A percentile compares a stretch with the other conserved stretches of the same genome.
These are phyloP conservation scores for Tiliacea citrago DNA, from an alignment of 2,888 invertebrate species.

Conservation along the genomic window DNA sequence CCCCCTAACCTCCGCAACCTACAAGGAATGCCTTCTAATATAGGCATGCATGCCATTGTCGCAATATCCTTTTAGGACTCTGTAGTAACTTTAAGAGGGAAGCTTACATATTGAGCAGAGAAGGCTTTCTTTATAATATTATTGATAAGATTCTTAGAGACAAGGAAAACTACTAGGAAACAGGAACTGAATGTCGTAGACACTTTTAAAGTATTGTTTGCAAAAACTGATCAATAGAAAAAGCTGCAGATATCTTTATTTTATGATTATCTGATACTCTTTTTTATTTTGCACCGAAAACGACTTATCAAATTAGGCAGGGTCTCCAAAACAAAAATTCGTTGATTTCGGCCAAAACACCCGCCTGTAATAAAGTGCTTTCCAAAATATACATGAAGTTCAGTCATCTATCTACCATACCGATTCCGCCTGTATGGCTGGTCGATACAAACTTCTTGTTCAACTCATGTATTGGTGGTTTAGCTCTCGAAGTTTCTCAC, in stretches of 20 bases:
- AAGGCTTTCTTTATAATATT: background rate
- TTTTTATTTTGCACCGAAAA: constrained; percentile 29
- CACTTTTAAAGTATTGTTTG: background rate
- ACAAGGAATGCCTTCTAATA: constrained; percentile 18
- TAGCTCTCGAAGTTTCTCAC: constrained; percentile 36
- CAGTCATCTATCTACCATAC: background rate
- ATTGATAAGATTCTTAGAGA: background rate
- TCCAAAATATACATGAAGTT: background rate
- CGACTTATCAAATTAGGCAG: constrained; percentile 15
- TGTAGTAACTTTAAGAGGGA: constrained; percentile 4
- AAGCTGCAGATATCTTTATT: constrained; percentile 23
- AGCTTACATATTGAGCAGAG: background rate
- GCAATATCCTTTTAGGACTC: constrained; percentile 18
- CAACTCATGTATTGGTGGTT: constrained; percentile 12
- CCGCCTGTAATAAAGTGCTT: too few species aligned
- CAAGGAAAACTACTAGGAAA: background rate
- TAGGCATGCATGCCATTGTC: constrained; percentile 42
- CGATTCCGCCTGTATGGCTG: background rate
- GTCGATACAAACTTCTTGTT: constrained; percentile 24
- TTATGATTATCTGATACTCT: constrained; percentile 21
- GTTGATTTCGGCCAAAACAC: too few species aligned
- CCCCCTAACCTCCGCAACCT: constrained; percentile 23
- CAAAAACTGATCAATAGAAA: background rate
- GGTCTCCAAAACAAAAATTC: background rate
- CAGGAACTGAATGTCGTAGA: background rate